A percentile compares a stretch with the other conserved stretches of the same genome.
phyloP scores from a whole-genome alignment of 1,140 invertebrate species.

The Drepana arcuata region DNA sequence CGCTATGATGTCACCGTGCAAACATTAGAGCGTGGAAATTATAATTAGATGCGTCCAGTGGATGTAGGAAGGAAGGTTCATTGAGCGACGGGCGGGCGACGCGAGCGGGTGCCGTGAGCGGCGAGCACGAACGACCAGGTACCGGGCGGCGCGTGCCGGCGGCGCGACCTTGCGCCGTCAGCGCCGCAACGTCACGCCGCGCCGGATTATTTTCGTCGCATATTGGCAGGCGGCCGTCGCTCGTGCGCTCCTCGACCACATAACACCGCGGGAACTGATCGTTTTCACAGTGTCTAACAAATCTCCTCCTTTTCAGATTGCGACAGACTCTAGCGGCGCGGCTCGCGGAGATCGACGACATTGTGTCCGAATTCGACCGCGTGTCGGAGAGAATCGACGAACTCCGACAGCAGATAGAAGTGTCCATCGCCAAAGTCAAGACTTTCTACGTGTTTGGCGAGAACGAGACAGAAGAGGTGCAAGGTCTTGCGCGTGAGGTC shows the following conservation, averaged over 20 bases:
- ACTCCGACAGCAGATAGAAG: slow-evolving; percentile 76
- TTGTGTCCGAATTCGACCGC: slow-evolving; percentile 63
- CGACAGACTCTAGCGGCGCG: slow-evolving; percentile 66
- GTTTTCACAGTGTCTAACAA: slow-evolving; percentile 26
- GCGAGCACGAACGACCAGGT: slow-evolving; percentile 61
- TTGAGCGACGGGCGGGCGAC: slow-evolving; percentile 64
- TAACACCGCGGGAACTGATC: slow-evolving; percentile 19
- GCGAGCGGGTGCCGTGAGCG: slow-evolving; percentile 61
- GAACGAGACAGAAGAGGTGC: slow-evolving; percentile 74
- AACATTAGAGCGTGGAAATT: slow-evolving; percentile 53
- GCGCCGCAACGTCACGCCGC: slow-evolving; percentile 36
- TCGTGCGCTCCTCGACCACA: slow-evolving; percentile 25
- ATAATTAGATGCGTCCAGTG: slow-evolving; percentile 54
- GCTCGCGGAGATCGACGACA: slow-evolving; percentile 64
- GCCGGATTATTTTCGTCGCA: slow-evolving; percentile 59
- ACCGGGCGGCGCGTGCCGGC: slow-evolving; percentile 11
- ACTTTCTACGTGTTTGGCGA: slow-evolving; percentile 82
- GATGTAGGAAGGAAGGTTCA: slow-evolving; percentile 48
- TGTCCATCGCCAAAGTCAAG: slow-evolving; percentile 75
- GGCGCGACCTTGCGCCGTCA: slow-evolving; percentile 34
- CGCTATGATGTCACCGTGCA: slow-evolving; percentile 63
- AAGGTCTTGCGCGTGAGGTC: slow-evolving; percentile 66
- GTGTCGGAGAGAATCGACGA: slow-evolving; percentile 76
- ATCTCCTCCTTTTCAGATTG: slow-evolving; percentile 58
- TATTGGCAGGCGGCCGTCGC: slow-evolving; percentile 51